These are phyloP conservation scores for Spialia ferax DNA, from an alignment of 2,888 invertebrate genomes.

Conservation along the genomic window DNA sequence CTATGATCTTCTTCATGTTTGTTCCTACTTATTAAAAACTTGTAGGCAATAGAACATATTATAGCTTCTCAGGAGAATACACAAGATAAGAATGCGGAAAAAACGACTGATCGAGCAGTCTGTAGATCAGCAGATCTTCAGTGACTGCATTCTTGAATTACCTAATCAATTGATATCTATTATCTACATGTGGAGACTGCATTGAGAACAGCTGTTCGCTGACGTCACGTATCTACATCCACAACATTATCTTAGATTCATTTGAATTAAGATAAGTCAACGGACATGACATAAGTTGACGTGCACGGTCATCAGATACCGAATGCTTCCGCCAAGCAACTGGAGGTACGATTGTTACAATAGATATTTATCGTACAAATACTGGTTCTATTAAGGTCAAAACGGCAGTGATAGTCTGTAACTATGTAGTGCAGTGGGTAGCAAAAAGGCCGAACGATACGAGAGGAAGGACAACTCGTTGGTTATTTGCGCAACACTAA, in stretches of 20 bases:
- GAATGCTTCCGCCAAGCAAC: conserved; percentile 33
- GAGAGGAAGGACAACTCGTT: conserved; percentile 56
- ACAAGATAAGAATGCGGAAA: conserved; percentile 21
- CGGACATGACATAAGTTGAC: conserved; percentile 14
- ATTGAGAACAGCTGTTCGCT: conserved; percentile 24
- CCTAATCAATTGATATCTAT: conserved; percentile 27
- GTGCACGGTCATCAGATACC: conserved; percentile 32
- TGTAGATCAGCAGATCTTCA: not conserved
- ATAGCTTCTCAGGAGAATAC: no score
- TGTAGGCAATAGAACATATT: not conserved
- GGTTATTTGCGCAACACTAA: conserved; percentile 51
- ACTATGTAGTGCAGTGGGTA: conserved; percentile 40
- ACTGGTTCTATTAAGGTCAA: conserved; percentile 39
- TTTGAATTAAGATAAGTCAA: conserved; percentile 32
- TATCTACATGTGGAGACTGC: not conserved
- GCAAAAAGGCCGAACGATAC: conserved; percentile 47
- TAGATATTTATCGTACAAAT: conserved; percentile 32
- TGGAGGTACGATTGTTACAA: conserved; percentile 24
- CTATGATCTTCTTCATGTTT: not conserved
- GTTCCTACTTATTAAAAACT: not conserved
- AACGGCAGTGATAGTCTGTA: conserved; percentile 36
- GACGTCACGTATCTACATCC: conserved; percentile 13
- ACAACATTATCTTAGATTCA: conserved; percentile 16
- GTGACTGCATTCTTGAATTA: conserved; percentile 18
- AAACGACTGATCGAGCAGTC: conserved; percentile 6